Evolutionary conservation across 2,113 vertebrate species (phyloP), one percentile per base, ranked within the genome.

Genomic region (Varanus salvator): DNA sequence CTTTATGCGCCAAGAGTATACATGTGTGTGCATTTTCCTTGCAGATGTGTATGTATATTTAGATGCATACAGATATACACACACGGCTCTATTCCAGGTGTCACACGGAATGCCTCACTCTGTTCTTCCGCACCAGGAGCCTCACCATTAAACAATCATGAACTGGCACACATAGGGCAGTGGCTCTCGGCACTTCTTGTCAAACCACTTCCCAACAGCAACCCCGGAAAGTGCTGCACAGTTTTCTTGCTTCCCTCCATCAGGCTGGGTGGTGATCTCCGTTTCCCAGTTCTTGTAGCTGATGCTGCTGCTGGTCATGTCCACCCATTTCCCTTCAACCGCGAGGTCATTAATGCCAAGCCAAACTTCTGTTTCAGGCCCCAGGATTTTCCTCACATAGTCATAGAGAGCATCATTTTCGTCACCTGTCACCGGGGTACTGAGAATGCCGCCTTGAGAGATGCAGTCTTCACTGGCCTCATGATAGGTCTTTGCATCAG

Each of bases 401-500:
- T 98, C 97, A 0, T 95, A 94, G 82, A 99, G 97, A 0, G 97
- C 97, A 9, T 98, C 96, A 1, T 99, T 99, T 95, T 98, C 98
- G 0, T 97, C 94, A 4, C 94, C 96, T 0, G 87, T 96, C 1
- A 96, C 91, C 0, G 98, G 98, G 0, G 96, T 91, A 88, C 96
- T 94, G 50, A 99, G 98, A 0, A 97, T 98, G 29, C 99, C 98
- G 0, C 99, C 98, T 81, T 98, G 96, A 0, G 97, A 94, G 95
- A 98, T 98, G 95, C 99, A 99, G 96, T 97, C 98, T 31, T 99
- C 99, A 0, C 97, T 98, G n/a, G 99, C 98, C 1, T 97, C 90
- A 23, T 99, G 98, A 87, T 98, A 99, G 0, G 95, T 94, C 95
- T 98, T 98, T 69, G 89, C 96, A 92, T 96, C 88, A 1, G 94